A percentile compares a stretch with the other conserved stretches of the same genome.
phyloP scores from a whole-genome alignment of 2,797 vertebrate species.

The Australoheros facetus region DNA sequence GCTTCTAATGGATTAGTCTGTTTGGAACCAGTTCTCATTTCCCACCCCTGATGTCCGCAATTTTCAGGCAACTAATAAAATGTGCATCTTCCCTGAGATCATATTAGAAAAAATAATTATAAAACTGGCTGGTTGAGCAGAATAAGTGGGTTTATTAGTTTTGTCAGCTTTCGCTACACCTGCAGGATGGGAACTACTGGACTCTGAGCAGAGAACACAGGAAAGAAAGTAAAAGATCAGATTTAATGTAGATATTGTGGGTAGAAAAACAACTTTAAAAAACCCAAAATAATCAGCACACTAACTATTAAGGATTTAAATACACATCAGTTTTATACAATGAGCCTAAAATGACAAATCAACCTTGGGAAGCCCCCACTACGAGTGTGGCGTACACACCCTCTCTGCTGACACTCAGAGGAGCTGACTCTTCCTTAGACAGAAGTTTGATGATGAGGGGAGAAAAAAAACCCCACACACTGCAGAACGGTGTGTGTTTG shows the following conservation, averaged over 20 bases:
- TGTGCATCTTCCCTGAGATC: not conserved
- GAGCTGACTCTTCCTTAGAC: not conserved
- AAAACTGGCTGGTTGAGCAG: not conserved
- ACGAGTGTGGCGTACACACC: not conserved
- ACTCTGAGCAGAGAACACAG: not conserved
- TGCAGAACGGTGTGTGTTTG: not conserved
- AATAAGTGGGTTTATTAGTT: not conserved
- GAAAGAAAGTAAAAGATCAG: not conserved
- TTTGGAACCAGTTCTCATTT: not conserved
- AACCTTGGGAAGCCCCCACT: rapidly evolving
- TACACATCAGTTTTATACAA: not conserved
- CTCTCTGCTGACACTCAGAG: not conserved
- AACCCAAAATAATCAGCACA: too few relatives aligned
- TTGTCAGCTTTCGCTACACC: not conserved
- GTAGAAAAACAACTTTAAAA: not conserved
- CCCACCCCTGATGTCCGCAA: not conserved
- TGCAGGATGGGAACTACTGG: not conserved
- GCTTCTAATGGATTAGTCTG: not conserved
- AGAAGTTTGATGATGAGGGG: not conserved
- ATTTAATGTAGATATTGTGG: not conserved
- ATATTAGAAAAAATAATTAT: not conserved
- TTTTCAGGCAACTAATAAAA: not conserved
- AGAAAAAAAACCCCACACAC: not conserved
- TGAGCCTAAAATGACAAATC: not conserved
- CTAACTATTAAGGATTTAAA: not conserved